Percentiles rank a stretch among this genome's conserved stretches.
Evolutionary conservation across 2,113 vertebrate genomes (phyloP).

Genomic region (Rhizomys pruinosus): DNA sequence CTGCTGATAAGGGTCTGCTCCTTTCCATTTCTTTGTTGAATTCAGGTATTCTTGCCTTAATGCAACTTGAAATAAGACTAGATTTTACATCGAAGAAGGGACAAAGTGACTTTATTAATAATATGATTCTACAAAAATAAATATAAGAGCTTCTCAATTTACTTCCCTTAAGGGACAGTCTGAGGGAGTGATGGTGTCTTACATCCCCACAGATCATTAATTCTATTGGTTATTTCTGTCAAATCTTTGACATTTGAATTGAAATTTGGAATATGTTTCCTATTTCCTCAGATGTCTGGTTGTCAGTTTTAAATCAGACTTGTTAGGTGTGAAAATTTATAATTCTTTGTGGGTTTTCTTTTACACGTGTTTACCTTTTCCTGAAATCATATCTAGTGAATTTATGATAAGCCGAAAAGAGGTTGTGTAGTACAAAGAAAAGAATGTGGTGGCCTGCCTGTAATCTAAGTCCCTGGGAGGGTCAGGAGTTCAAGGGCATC

Average conservation of each 20-base stretch:
- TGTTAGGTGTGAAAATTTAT: background rate
- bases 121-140: background rate
- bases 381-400: background rate
- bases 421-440: background rate
- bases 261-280: background rate
- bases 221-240: background rate
- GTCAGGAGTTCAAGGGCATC: background rate
- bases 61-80: background rate
- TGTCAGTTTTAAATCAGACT: slow-evolving; percentile 37
- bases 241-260: background rate
- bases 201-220: fast-evolving
- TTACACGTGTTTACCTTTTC: background rate
- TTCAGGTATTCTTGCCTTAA: background rate
- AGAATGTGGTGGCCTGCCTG: too few relatives aligned
- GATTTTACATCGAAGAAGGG: background rate
- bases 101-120: background rate
- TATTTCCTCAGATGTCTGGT: background rate
- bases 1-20: background rate
- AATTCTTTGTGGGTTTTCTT: slow-evolving; percentile 8
- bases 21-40: background rate
- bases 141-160: background rate
- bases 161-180: background rate
- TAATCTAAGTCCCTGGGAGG: background rate
- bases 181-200: background rate
- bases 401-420: background rate